Evolutionary conservation across 2,888 invertebrate species (phyloP), one percentile per base, ranked within the genome.

Genomic region (Sinodicranocentrus sp.): DNA sequence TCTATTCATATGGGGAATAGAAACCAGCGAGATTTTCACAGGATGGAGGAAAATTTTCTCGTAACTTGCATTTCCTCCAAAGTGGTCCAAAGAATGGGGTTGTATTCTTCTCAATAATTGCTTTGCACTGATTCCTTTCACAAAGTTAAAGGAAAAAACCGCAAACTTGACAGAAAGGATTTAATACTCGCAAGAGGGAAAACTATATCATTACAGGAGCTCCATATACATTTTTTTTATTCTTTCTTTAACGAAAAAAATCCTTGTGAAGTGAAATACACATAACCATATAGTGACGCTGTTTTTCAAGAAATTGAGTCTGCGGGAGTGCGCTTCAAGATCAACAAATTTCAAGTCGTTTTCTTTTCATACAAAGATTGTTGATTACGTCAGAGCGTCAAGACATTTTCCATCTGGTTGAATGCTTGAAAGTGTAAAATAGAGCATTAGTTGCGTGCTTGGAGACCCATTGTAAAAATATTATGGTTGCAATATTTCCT

Each of bases 281-380:
- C n/a, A n/a, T n/a, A n/a, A n/a, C n/a, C n/a, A 52, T 19, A 19
- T 8, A 52, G 52, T 52, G 52, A 17, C 19, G 52, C 17, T 17
- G 17, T 52, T 6, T 52, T 23, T 10, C 21, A 57, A 23, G 25
- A 57, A 57, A 57, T 63, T 17, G 33, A 63, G 33, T 63, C 63
- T 63, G 33, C 25, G 1, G 25, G n/a, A 63, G 63, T 28, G 28
- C 10, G 1, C 28, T n/a, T 61, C 63, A 63, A 63, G 63, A 63
- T 63, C 63, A 63, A 63, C 63, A 63, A 63, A 63, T 63, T 63
- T 63, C 5, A 63, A 63, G 17, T 63, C 63, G 23, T 63, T 63
- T 63, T n/a, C 19, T 17, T 63, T 63, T 28, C 63, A 25, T 28
- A 26, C 26, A 21, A 28, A 61, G 26, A 26, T 28, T 61, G 26